These are phyloP conservation scores for Peromyscus polionotus DNA, from an alignment of 2,113 vertebrate species.

Conservation along the genomic window DNA sequence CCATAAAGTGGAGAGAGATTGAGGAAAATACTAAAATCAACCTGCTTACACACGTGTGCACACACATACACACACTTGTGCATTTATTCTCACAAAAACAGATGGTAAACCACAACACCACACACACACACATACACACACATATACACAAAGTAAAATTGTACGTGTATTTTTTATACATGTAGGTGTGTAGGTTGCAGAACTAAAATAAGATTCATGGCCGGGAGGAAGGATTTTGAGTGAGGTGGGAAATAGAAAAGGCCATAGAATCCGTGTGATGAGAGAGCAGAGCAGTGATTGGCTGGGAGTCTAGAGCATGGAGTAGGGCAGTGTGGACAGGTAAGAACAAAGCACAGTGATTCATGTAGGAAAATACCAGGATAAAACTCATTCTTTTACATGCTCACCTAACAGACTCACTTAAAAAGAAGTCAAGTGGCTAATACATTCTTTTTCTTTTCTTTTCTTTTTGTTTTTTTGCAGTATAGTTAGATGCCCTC, in stretches of 20 bases:
- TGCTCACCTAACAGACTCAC: background rate
- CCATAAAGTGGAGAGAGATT: background rate
- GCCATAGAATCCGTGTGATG: fast-evolving
- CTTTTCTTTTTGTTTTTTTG: background rate
- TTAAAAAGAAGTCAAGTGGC: background rate
- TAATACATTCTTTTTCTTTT: background rate
- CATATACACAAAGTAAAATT: background rate
- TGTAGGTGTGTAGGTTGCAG: too few relatives aligned
- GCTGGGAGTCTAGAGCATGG: background rate
- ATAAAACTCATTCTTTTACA: background rate
- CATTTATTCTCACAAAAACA: background rate
- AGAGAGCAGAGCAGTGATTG: fast-evolving
- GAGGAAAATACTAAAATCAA: background rate
- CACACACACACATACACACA: background rate
- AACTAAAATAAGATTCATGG: background rate
- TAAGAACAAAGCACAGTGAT: background rate
- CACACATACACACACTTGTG: background rate
- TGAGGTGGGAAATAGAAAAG: background rate
- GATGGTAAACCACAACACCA: too few relatives aligned
- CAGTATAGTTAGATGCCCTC: background rate
- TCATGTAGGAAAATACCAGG: background rate
- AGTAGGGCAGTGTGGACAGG: background rate
- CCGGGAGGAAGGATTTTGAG: background rate
- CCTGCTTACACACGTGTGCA: background rate
- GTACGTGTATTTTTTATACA: background rate